Evolutionary conservation across 2,888 invertebrate genomes (phyloP), one percentile per base, ranked within the genome.

Genomic region (Melanchra persicariae): DNA sequence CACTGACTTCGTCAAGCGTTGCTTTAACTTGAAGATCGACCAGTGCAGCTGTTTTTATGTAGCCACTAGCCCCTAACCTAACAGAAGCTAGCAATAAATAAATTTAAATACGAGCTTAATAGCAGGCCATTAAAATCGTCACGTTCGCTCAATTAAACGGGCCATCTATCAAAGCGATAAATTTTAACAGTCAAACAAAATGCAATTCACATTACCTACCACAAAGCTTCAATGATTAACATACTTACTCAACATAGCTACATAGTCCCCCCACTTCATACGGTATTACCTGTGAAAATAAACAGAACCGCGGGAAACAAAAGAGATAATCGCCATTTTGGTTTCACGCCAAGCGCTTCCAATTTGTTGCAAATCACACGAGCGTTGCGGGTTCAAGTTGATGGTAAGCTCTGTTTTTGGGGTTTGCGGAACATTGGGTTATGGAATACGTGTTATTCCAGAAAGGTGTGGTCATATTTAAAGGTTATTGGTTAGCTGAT

Each of bases 311-410:
- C 75, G 15, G 61, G 43, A 43, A 74, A 85, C 78, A 83, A 81
- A 79, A 71, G 70, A 82, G 71, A 66, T 85, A 83, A 85, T 85
- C 78, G 76, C 71, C 61, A 79, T 81, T 83, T 74, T 68, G 81
- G 77, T 82, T 84, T 81, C 63, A 80, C 68, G 70, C 54, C n/a
- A 54, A 67, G 60, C 68, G 74, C 67, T 76, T 64, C 75, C 79
- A 86, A 84, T 86, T 84, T 74, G 82, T 76, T 77, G 81, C 79
- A 74, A 85, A 83, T 83, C 81, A 79, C 74, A 74, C 75, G 24
- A 63, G 54, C n/a, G 5, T 52, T 75, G 67, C n/a, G 52, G 72
- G 64, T 49, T 60, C n/a, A 70, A 70, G 69, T 71, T 65, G 63
- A 60, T 58, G 43, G 55, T 0, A 45, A 24, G 24, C 45, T 64